phyloP scores from a whole-genome alignment of 2,797 vertebrate genomes.

The Tympanoctomys barrerae region DNA sequence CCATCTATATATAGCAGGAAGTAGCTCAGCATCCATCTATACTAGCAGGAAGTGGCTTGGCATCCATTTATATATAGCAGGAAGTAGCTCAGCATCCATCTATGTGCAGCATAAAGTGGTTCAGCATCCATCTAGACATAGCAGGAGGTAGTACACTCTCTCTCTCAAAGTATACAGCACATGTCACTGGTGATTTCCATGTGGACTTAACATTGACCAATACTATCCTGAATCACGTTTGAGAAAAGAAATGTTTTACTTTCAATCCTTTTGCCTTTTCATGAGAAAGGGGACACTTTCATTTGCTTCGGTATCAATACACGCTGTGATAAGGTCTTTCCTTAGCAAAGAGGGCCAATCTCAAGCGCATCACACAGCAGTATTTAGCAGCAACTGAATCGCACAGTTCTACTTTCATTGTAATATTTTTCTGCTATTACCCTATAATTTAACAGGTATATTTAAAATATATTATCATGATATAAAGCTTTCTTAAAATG shows the following conservation, averaged over 20 bases:
- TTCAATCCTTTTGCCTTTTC: slow-evolving; percentile 9
- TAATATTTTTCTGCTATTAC: neutral
- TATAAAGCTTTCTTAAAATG: slow-evolving; percentile 11
- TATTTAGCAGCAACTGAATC: neutral
- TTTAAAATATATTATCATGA: neutral
- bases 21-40: too few relatives aligned
- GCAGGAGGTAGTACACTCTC: neutral
- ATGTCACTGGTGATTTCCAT: neutral
- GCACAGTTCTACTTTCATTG: neutral
- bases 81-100: neutral
- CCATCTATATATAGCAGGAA: neutral
- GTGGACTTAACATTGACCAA: neutral
- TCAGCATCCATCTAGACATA: fast-evolving
- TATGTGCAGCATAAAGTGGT: neutral
- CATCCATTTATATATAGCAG: neutral
- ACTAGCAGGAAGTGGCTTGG: neutral
- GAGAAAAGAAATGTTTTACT: neutral
- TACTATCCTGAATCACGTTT: neutral
- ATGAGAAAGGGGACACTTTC: neutral
- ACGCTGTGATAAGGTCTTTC: neutral
- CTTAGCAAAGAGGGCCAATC: neutral
- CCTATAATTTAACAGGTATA: neutral
- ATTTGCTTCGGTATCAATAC: neutral
- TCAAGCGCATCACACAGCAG: neutral
- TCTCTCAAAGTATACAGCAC: neutral